These are phyloP conservation scores for Mayetiola destructor DNA, from an alignment of 2,888 invertebrate species.

Conservation along the genomic window DNA sequence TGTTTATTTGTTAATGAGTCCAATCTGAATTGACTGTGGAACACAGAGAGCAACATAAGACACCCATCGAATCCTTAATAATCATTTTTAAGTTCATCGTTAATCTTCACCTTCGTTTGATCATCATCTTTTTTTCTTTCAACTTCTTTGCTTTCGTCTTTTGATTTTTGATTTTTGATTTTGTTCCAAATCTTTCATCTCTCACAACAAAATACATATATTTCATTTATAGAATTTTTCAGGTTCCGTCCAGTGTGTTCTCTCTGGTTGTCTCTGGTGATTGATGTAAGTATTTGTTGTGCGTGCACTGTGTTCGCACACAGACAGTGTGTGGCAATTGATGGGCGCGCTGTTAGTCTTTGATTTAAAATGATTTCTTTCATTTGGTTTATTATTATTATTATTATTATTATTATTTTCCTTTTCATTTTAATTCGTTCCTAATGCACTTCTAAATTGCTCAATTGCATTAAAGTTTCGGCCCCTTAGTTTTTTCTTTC, in stretches of 20 bases:
- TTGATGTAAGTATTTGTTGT: too few species aligned
- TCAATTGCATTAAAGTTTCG: neutral
- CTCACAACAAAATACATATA: too few species aligned
- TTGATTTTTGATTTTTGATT: neutral
- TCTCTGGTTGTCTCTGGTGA: neutral
- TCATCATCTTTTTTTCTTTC: too few species aligned
- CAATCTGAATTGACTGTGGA: too few species aligned
- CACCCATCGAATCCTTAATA: neutral
- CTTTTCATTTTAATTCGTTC: neutral
- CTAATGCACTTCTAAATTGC: neutral
- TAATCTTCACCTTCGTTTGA: conserved; percentile 2
- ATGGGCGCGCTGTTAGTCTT: too few species aligned
- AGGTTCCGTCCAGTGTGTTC: neutral
- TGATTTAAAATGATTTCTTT: too few species aligned
- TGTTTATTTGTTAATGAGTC: neutral
- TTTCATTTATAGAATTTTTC: too few species aligned
- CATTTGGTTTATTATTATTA: too few species aligned
- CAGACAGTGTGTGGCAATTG: neutral
- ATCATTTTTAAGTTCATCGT: neutral
- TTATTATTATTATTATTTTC: too few species aligned
- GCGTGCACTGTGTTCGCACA: neutral
- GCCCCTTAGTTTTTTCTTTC: neutral
- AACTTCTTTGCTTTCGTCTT: too few species aligned
- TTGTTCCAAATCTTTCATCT: too few species aligned
- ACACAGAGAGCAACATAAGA: neutral